These are phyloP conservation scores for Fragum whitleyi DNA, from an alignment of 2,888 invertebrate genomes.

Conservation along the genomic window DNA sequence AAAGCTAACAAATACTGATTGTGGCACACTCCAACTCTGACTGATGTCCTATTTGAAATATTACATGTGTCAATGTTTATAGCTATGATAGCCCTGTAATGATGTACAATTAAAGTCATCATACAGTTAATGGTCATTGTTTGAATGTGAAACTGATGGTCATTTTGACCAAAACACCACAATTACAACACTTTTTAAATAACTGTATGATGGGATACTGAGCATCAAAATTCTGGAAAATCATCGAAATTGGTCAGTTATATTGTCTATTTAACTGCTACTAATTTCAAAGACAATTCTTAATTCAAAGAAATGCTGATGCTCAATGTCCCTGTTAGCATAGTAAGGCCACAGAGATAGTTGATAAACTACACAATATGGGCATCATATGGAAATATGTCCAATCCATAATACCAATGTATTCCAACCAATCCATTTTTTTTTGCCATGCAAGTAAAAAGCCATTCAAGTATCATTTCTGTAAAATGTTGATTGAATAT, in stretches of 20 bases:
- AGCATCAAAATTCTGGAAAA: not conserved
- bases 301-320: not conserved
- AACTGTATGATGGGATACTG: not conserved
- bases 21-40: no score
- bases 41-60: not conserved
- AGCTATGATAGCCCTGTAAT: constrained; percentile 1
- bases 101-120: constrained; percentile 7
- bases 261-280: not conserved
- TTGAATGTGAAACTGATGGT: not conserved
- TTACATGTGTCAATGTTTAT: not conserved
- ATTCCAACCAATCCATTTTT: no score
- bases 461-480: no score
- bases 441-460: no score
- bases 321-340: no score
- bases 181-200: not conserved
- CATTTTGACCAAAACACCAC: not conserved
- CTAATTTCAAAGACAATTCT: no score
- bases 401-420: no score
- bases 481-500: no score
- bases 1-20: no score
- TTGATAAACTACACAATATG: no score
- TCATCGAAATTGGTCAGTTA: not conserved
- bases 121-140: not conserved
- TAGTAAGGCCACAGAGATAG: no score
- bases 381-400: no score